Evolutionary conservation across 2,888 invertebrate species (phyloP), one percentile per base, ranked within the genome.

Genomic region (Trissolcus japonicus): DNA sequence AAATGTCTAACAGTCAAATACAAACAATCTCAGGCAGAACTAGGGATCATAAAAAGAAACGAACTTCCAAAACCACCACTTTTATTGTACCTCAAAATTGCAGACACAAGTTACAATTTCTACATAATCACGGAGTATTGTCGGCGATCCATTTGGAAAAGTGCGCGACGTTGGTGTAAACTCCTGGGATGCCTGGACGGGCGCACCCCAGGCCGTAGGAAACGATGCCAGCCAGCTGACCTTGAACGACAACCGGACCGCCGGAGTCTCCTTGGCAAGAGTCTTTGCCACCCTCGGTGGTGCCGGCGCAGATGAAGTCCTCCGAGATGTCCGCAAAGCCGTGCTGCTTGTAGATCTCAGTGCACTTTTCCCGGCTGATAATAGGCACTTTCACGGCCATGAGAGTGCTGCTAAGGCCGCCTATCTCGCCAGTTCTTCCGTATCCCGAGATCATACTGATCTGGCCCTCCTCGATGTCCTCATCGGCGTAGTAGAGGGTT

Each of bases 331-430:
- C 61, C 0, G 21, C 0, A 6, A 61, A 14, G 0, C 78, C 78
- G 1, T 16, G 7, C 0, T 29, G 6, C 19, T 29, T 16, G 57
- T 77, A 93, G 0, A 90, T 91, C 4, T 72, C 16, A 6, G 56
- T 25, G 81, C 93, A 93, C 0, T 83, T 66, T 3, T 88, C 81
- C 3, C 90, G 88, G 76, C 89, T 92, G 7, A 92, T 90, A 82
- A 91, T 90, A 0, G 92, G 92, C 0, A 93, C 90, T 46, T 89
- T 81, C 0, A 92, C 92, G 67, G 87, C 90, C 65, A 60, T 55
- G 0, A 79, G 43, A 0, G 54, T 4, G 0, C 9, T 1, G 7
- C 68, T 60, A 0, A 40, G 1, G 0, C 0, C 0, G 11, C 78
- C 79, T 16, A 14, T 13, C 60, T 80, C 78, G 0, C 6, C 0